These are phyloP conservation scores for Xanthostigma xanthostigma DNA, from an alignment of 2,888 invertebrate genomes.

Conservation along the genomic window DNA sequence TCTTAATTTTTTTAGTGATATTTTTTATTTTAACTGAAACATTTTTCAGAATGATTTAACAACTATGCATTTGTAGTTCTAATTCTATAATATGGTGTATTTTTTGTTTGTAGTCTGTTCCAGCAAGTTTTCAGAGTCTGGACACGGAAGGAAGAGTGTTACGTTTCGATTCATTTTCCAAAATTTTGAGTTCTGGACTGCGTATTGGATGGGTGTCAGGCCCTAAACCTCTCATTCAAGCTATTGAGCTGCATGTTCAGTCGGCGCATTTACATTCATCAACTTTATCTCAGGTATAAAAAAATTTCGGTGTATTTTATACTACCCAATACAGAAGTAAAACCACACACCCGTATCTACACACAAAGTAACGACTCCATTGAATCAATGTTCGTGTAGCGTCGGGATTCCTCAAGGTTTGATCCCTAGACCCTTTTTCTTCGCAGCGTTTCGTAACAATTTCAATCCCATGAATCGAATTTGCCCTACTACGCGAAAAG, in stretches of 20 bases:
- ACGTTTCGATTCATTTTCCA: slow-evolving; percentile 64
- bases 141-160: slow-evolving; percentile 63
- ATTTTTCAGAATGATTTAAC: not conserved
- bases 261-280: slow-evolving; percentile 49
- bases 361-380: too few species aligned
- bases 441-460: too few species aligned
- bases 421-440: too few species aligned
- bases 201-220: slow-evolving; percentile 62
- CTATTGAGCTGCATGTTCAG: slow-evolving; percentile 55
- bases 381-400: too few species aligned
- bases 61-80: not conserved
- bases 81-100: not conserved
- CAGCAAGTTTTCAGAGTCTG: slow-evolving; percentile 53
- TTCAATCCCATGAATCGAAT: too few species aligned
- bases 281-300: slow-evolving; percentile 47
- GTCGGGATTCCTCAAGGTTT: too few species aligned
- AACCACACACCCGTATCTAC: too few species aligned
- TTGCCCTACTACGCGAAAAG: too few species aligned
- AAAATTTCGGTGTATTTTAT: not conserved
- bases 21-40: not conserved
- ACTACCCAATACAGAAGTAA: too few species aligned
- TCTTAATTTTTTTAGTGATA: not conserved
- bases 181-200: slow-evolving; percentile 55
- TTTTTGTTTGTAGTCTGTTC: slow-evolving; percentile 27
- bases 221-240: slow-evolving; percentile 43